A percentile compares a stretch with the other conserved stretches of the same genome.
Conservation (phyloP, 1,140 invertebrate species). For the Cyclargus thomasi region DNA sequence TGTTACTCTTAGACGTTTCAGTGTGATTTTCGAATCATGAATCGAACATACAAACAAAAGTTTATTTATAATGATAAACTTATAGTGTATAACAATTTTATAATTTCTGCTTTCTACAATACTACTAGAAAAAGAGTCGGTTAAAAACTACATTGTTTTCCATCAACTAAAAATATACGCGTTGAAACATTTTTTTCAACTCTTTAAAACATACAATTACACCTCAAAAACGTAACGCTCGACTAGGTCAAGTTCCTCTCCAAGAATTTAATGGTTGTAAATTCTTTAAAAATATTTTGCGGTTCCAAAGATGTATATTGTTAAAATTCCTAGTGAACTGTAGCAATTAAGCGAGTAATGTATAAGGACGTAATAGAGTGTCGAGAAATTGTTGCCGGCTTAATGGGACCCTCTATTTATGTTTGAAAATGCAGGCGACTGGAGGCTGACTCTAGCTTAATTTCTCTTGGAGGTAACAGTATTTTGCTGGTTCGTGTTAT, state of each 20-base stretch:
- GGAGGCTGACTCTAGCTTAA: slow-evolving; percentile 22
- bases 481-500: slow-evolving; percentile 12
- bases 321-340: slow-evolving; percentile 65
- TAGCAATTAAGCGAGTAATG: slow-evolving; percentile 65
- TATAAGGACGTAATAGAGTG: slow-evolving; percentile 66
- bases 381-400: slow-evolving; percentile 61
- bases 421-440: slow-evolving; percentile 46
- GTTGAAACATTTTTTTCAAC: background rate
- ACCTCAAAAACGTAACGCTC: background rate
- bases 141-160: background rate
- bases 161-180: background rate
- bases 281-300: slow-evolving; percentile 38
- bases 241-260: background rate
- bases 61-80: too few species aligned
- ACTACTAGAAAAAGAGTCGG: background rate
- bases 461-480: slow-evolving; percentile 19
- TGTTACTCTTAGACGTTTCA: too few species aligned
- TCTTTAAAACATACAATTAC: background rate
- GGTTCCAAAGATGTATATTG: slow-evolving; percentile 53
- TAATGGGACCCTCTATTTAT: slow-evolving; percentile 56
- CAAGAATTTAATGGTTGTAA: background rate
- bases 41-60: too few species aligned
- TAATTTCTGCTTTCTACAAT: background rate
- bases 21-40: too few species aligned
- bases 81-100: too few species aligned